Base-by-base conservation (phyloP, 2,888 invertebrate genomes). In the Miltochrista miniata region DNA sequence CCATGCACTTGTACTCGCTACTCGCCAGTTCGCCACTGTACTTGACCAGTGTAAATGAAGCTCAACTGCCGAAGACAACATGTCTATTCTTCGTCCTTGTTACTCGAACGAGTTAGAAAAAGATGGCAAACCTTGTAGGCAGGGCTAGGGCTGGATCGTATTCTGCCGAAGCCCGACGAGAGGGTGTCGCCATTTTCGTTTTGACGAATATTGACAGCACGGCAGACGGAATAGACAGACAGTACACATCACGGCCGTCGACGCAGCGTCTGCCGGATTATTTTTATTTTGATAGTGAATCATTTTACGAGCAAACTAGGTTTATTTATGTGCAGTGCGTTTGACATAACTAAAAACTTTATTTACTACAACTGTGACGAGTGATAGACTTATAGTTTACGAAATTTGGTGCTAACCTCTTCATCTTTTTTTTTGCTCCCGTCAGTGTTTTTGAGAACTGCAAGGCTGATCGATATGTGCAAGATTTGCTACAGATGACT, bases 201-300 rank as follows among this genome's bases (percentile, higher is more conserved):
- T 94, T 94, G 94, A 94, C 94, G 94, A 94, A 94, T 94, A 94
- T 94, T 94, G 94, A 94, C 94, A 94, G 93, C 93, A 78, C 82
- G 83, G 87, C 90, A 90, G 90, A 90, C 90, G 90, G 90, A 8
- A 8, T 8, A 31, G 31, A 31, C 31, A 31, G 31, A 31, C 31
- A 31, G 31, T 11, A 31, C 89, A 90, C 81, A 84, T 86, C 87
- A 88, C 89, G 88, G 84, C 74, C 81, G 86, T 84, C 85, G 90
- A 90, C 89, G 81, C 83, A 85, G 86, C 89, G 89, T 90, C 90
- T 90, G 78, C 81, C 74, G 74, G 76, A 84, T 80, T 89, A 90
- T 90, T 90, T 90, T 91, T 91, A 91, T 91, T 91, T 90, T 90
- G 89, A 87, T 89, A 83, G 85, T 87, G 85, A 83, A 81, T 86